Evolutionary conservation across 2,113 vertebrate genomes (phyloP).

Genomic region (Brienomyrus longianalis): DNA sequence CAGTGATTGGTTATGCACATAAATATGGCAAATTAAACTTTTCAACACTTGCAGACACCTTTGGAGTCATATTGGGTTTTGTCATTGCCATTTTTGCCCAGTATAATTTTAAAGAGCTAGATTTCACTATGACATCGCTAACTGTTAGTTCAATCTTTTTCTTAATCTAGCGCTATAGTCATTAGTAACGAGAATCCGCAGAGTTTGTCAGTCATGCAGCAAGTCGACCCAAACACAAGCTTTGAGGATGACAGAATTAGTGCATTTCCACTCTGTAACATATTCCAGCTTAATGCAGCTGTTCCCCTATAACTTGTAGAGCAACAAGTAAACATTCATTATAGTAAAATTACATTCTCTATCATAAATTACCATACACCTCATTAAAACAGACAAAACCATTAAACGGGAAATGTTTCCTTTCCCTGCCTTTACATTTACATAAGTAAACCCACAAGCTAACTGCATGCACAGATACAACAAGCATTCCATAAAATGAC

Average conservation of each 20-base stretch:
- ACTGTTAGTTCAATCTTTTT: neutral
- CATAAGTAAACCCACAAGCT: neutral
- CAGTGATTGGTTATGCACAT: neutral
- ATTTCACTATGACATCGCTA: neutral
- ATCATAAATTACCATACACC: no score
- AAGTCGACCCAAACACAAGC: neutral
- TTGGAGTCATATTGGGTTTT: neutral
- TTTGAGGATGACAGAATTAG: neutral
- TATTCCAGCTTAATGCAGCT: neutral
- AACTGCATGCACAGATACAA: neutral
- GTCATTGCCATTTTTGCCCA: neutral
- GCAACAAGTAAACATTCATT: neutral
- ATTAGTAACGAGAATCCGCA: neutral
- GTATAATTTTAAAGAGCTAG: neutral
- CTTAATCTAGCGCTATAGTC: neutral
- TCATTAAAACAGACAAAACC: neutral
- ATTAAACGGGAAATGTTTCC: neutral
- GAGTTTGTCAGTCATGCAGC: neutral
- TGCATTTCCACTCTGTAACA: neutral
- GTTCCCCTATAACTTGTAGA: neutral
- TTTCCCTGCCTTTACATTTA: neutral
- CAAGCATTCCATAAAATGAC: neutral
- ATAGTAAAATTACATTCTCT: neutral
- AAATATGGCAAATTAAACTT: neutral
- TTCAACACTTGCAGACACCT: neutral